Percentiles rank a stretch among this genome's conserved stretches.
Evolutionary conservation across 1,140 invertebrate genomes (phyloP).

Genomic region (Vanessa tameamea): DNA sequence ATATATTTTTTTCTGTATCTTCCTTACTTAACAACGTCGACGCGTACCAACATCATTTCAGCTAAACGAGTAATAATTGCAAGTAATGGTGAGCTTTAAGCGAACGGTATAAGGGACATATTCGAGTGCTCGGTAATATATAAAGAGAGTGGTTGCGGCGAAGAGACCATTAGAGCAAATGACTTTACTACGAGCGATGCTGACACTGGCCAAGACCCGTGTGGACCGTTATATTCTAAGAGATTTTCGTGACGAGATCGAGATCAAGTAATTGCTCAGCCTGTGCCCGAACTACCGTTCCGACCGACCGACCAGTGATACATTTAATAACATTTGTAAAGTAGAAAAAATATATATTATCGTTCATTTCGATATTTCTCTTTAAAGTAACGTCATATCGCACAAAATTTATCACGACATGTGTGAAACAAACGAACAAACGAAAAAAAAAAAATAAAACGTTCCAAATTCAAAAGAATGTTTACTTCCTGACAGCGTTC

Average conservation of each 20-base stretch:
- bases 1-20: constrained; percentile 24
- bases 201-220: constrained; percentile 59
- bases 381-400: constrained; percentile 4
- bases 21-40: constrained; percentile 32
- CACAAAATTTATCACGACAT: constrained; percentile 8
- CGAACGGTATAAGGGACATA: constrained; percentile 13
- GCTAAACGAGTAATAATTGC: constrained; percentile 24
- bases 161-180: constrained; percentile 68
- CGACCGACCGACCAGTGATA: constrained; percentile 25
- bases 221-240: constrained; percentile 62
- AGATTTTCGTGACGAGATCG: constrained; percentile 66
- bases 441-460: not conserved
- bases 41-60: constrained; percentile 32
- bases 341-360: constrained; percentile 8
- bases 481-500: constrained; percentile 31
- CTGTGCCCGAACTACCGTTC: constrained; percentile 43
- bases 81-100: constrained; percentile 22
- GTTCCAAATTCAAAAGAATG: constrained; percentile 28
- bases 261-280: constrained; percentile 55
- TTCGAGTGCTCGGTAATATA: constrained; percentile 31
- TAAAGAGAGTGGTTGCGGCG: constrained; percentile 46
- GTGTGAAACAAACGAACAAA: constrained; percentile 2
- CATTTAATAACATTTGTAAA: constrained; percentile 1
- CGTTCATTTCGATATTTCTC: not conserved
- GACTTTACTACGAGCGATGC: constrained; percentile 58